Percentiles rank a stretch among this genome's conserved stretches.
phyloP scores from a whole-genome alignment of 2,797 vertebrate species.

The Neostethus bicornis region DNA sequence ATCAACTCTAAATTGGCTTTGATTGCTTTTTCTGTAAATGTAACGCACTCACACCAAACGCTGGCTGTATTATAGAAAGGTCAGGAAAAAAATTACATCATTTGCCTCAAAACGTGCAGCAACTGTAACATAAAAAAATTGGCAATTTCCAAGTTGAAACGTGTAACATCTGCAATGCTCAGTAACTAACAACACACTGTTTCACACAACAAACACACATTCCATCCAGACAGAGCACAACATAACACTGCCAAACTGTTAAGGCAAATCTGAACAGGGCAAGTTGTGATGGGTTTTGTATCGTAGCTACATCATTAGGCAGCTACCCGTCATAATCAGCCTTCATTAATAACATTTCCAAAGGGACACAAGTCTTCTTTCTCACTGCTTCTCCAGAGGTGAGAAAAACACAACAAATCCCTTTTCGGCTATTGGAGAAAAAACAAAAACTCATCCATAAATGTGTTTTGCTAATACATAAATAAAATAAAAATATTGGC shows the following conservation, averaged over 20 bases:
- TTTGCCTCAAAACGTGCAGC: conserved; percentile 26
- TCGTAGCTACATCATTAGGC: conserved; percentile 57
- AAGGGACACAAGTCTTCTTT: conserved; percentile 43
- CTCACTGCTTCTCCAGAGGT: conserved; percentile 47
- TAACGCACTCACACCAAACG: conserved; percentile 19
- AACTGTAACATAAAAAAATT: conserved; percentile 22
- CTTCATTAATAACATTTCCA: conserved; percentile 40
- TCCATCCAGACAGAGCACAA: conserved; percentile 59
- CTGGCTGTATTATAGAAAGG: conserved; percentile 11
- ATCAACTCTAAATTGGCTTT: conserved; percentile 6
- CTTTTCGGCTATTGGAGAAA: conserved; percentile 47
- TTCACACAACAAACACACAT: conserved; percentile 34
- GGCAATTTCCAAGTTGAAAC: conserved; percentile 39
- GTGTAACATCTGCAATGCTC: conserved; percentile 31
- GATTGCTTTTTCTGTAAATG: not conserved
- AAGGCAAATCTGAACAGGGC: conserved; percentile 75
- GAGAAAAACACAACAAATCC: conserved; percentile 43
- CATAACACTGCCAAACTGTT: conserved; percentile 54
- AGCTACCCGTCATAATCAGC: conserved; percentile 55
- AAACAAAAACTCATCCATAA: conserved; percentile 31
- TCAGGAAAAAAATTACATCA: no score
- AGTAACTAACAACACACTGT: conserved; percentile 38
- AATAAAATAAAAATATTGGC: conserved; percentile 62
- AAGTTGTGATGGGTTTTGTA: conserved; percentile 46
- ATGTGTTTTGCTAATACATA: conserved; percentile 33